These are phyloP conservation scores for Tubulanus polymorphus DNA, from an alignment of 2,888 invertebrate genomes.

Conservation along the genomic window DNA sequence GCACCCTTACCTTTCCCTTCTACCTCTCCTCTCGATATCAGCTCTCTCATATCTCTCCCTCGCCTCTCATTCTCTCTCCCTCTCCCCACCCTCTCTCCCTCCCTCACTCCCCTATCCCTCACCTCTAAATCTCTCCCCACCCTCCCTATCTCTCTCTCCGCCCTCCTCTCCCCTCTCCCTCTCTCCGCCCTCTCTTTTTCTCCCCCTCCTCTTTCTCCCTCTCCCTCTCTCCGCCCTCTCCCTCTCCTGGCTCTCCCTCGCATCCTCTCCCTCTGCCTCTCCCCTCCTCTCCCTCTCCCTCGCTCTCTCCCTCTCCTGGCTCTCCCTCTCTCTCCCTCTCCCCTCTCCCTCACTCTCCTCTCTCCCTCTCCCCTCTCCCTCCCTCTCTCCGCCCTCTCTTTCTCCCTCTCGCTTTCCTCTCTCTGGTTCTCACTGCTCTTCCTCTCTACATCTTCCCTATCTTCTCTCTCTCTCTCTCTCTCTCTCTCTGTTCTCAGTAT, in stretches of 20 bases:
- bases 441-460: too few species aligned
- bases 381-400: too few species aligned
- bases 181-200: neutral
- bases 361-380: too few species aligned
- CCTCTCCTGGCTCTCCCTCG: too few species aligned
- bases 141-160: constrained; percentile 4
- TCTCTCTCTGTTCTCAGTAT: constrained; percentile 1
- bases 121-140: too few species aligned
- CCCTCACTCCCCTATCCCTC: too few species aligned
- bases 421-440: constrained; percentile 10
- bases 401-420: constrained; percentile 4
- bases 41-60: neutral
- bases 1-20: too few species aligned
- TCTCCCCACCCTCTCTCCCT: constrained; percentile 4
- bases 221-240: too few species aligned
- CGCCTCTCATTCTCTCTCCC: neutral
- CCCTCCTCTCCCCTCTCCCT: constrained; percentile 3
- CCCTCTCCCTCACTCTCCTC: too few species aligned
- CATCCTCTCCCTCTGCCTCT: constrained; percentile 7
- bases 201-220: constrained; percentile 3
- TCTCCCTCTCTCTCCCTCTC: too few species aligned
- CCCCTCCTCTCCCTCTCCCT: too few species aligned
- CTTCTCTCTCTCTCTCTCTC: constrained; percentile 10
- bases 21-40: constrained; percentile 6
- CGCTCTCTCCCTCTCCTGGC: too few species aligned